A percentile compares a stretch with the other conserved stretches of the same genome.
Evolutionary conservation across 2,888 invertebrate species (phyloP).

Genomic region (Agrochola lychnidis): DNA sequence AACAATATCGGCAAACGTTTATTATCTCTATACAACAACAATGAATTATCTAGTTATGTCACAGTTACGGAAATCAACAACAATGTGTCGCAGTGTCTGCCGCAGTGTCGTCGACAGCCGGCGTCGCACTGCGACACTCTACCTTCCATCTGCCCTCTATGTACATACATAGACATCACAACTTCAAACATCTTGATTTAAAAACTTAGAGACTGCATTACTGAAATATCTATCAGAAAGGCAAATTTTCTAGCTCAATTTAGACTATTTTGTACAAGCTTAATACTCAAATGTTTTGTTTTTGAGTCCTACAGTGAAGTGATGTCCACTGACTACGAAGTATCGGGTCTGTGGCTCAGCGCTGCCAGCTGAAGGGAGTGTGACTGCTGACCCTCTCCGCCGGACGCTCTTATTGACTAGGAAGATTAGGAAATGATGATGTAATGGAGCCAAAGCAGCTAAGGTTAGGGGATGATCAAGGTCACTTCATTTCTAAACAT

Average conservation of each 20-base stretch:
- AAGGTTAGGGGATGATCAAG: constrained; percentile 88
- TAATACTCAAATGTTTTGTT: constrained; percentile 72
- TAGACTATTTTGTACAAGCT: constrained; percentile 84
- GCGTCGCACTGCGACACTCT: constrained; percentile 53
- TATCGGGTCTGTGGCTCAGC: constrained; percentile 56
- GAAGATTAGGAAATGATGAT: constrained; percentile 77
- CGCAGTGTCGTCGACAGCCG: not conserved
- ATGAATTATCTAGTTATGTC: constrained; percentile 85
- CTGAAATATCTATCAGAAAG: constrained; percentile 79
- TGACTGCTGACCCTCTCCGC: constrained; percentile 40
- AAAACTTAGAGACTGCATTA: constrained; percentile 74
- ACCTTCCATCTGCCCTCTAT: constrained; percentile 61
- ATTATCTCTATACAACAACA: constrained; percentile 88
- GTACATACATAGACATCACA: constrained; percentile 66
- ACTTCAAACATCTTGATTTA: constrained; percentile 67
- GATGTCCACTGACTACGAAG: constrained; percentile 65
- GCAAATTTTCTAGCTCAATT: constrained; percentile 82
- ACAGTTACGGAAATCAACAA: constrained; percentile 83
- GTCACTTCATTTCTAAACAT: constrained; percentile 89
- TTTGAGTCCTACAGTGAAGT: constrained; percentile 72
- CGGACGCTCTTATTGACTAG: constrained; percentile 66
- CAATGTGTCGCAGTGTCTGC: constrained; percentile 69
- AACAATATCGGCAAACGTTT: constrained; percentile 87
- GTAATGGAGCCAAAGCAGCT: constrained; percentile 86
- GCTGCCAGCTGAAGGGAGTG: constrained; percentile 26